These are phyloP conservation scores for Ibycter americanus DNA, from an alignment of 2,797 vertebrate genomes.

Conservation along the genomic window DNA sequence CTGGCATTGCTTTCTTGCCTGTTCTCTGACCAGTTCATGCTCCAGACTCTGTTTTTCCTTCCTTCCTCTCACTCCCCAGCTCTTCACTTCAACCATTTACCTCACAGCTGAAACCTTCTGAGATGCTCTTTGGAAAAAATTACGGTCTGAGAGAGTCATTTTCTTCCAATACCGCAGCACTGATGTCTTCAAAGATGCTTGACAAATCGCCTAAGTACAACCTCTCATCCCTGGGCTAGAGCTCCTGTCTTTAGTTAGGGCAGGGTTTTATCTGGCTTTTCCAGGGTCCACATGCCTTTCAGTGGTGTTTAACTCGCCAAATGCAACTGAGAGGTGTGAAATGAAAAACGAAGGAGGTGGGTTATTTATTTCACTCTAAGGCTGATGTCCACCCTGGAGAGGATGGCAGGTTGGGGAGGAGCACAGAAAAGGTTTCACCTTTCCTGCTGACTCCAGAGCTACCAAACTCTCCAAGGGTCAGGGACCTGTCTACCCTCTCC, in stretches of 20 bases:
- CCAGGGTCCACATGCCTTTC: accelerated
- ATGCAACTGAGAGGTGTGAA: background rate
- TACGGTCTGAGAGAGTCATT: background rate
- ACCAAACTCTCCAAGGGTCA: no score
- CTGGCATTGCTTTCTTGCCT: background rate
- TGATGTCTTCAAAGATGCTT: background rate
- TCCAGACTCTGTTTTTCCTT: background rate
- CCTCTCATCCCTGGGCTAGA: background rate
- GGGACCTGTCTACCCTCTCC: background rate
- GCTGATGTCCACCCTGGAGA: background rate
- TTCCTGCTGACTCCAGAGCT: background rate
- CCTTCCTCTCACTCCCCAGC: background rate
- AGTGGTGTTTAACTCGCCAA: background rate
- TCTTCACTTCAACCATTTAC: background rate
- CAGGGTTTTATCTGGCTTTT: background rate
- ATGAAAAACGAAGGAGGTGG: background rate
- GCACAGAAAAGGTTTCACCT: background rate
- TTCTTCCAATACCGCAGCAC: background rate
- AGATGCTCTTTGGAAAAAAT: background rate
- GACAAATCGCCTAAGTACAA: background rate
- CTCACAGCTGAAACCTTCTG: background rate
- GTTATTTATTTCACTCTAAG: background rate
- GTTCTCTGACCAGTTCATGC: background rate
- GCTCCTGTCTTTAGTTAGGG: background rate
- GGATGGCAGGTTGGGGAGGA: background rate